These are phyloP conservation scores for Synergus itoensis DNA, from an alignment of 2,888 invertebrate species.

Conservation along the genomic window DNA sequence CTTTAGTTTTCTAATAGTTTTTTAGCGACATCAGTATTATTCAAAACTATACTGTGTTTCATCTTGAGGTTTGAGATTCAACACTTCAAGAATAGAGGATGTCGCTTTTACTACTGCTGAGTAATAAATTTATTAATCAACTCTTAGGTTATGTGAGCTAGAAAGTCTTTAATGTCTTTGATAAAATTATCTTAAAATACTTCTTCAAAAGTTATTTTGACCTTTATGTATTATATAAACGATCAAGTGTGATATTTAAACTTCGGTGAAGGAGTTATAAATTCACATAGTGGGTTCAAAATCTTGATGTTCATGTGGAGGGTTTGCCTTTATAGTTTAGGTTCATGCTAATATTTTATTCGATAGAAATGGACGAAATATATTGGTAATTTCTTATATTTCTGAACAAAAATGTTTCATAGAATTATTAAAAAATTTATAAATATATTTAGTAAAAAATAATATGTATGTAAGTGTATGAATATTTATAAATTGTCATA, in stretches of 20 bases:
- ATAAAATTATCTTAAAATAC: not conserved
- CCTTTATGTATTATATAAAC: not conserved
- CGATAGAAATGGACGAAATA: not conserved
- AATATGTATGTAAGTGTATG: no score
- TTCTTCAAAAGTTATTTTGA: not conserved
- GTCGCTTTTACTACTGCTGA: constrained; percentile 2
- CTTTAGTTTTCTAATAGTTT: not conserved
- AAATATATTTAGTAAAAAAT: no score
- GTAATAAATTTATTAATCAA: not conserved
- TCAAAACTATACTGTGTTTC: constrained; percentile 1
- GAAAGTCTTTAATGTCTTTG: not conserved
- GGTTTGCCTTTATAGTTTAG: not conserved
- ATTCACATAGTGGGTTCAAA: not conserved
- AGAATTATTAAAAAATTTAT: no score
- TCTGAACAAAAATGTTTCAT: no score
- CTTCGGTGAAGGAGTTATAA: not conserved
- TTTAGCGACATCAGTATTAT: not conserved
- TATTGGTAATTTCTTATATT: no score
- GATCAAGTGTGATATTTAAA: not conserved
- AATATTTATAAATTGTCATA: no score
- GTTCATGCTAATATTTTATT: not conserved
- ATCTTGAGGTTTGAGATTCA: not conserved
- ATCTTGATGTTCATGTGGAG: not conserved
- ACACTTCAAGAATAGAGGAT: constrained; percentile 12
- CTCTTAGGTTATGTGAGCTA: constrained; percentile 6